Evolutionary conservation across 2,797 vertebrate species (phyloP).

Genomic region (Pseudochromis fuscus): DNA sequence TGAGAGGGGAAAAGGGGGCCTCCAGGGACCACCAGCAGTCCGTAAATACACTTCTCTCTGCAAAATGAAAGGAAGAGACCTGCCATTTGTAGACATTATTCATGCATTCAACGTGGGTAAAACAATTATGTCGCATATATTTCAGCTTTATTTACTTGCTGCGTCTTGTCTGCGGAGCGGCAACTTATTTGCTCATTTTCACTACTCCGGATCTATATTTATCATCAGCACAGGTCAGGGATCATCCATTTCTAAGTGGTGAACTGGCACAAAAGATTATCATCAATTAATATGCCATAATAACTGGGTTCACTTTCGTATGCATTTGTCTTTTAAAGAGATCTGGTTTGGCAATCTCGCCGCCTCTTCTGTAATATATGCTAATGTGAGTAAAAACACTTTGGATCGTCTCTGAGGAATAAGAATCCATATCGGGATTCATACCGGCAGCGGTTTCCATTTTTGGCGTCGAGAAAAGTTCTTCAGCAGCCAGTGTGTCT

Average conservation of each 20-base stretch:
- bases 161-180: slow-evolving; percentile 30
- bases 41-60: slow-evolving; percentile 77
- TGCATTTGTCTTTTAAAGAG: slow-evolving; percentile 81
- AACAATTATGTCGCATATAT: slow-evolving; percentile 75
- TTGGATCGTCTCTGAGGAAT: slow-evolving; percentile 78
- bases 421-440: slow-evolving; percentile 65
- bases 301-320: slow-evolving; percentile 75
- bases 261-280: slow-evolving; percentile 75
- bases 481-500: slow-evolving; percentile 52
- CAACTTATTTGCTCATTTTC: slow-evolving; percentile 44
- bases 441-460: slow-evolving; percentile 54
- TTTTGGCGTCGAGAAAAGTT: slow-evolving; percentile 54
- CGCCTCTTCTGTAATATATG: slow-evolving; percentile 79
- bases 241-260: slow-evolving; percentile 57
- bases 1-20: slow-evolving; percentile 65
- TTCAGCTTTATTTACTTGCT: slow-evolving; percentile 70
- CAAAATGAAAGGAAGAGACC: slow-evolving; percentile 76
- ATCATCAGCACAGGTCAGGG: slow-evolving; percentile 62
- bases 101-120: slow-evolving; percentile 78
- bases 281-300: slow-evolving; percentile 83
- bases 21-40: slow-evolving; percentile 78
- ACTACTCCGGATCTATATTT: slow-evolving; percentile 66
- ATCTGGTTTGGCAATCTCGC: slow-evolving; percentile 72
- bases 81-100: slow-evolving; percentile 84
- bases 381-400: slow-evolving; percentile 82